phyloP scores from a whole-genome alignment of 2,113 vertebrate genomes.

The Cryptomyrus ogoouensis region DNA sequence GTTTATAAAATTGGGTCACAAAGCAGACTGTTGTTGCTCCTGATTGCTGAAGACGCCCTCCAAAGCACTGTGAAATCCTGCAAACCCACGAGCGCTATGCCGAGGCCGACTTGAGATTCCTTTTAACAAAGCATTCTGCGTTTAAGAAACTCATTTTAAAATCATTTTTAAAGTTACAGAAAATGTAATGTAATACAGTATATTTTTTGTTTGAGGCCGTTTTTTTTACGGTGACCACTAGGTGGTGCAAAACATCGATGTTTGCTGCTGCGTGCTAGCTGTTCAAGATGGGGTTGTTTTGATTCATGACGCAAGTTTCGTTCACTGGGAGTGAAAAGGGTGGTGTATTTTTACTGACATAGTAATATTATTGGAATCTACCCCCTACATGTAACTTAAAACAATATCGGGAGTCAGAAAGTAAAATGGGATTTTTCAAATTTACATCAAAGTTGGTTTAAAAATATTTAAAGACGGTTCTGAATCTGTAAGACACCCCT shows the following conservation, averaged over 20 bases:
- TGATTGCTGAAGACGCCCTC: background rate
- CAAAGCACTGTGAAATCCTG: slow-evolving; percentile 4
- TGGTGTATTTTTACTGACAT: background rate
- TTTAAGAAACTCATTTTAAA: background rate
- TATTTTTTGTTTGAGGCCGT: background rate
- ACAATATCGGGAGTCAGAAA: background rate
- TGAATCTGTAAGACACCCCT: background rate
- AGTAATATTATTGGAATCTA: background rate
- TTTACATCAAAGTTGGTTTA: background rate
- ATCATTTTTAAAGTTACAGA: background rate
- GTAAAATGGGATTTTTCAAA: background rate
- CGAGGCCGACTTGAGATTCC: background rate
- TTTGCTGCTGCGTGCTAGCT: background rate
- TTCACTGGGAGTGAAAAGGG: background rate
- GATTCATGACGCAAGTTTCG: background rate
- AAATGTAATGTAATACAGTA: background rate
- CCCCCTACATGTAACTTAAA: background rate
- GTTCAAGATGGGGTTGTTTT: background rate
- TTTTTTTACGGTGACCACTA: background rate
- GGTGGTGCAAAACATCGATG: background rate
- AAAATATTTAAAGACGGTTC: background rate
- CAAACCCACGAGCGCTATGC: background rate
- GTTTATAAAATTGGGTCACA: slow-evolving; percentile 6
- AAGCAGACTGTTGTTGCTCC: background rate
- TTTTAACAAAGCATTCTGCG: background rate